Base-by-base conservation (phyloP, 2,797 vertebrate species). In the Acrossocheilus fasciatus region DNA sequence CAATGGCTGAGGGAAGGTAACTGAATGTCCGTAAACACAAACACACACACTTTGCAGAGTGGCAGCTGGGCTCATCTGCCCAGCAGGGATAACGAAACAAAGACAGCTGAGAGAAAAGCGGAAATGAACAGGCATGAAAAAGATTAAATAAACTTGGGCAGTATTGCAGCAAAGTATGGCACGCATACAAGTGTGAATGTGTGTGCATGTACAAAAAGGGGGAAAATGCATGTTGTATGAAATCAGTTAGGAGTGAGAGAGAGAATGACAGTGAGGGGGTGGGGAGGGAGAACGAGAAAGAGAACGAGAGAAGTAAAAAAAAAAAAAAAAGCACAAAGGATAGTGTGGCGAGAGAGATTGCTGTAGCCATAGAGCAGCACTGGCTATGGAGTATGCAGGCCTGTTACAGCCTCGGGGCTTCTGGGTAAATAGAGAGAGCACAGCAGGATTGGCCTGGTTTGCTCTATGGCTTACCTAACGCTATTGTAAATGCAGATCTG, bases 361-460 rank as follows among this genome's bases (percentile, higher is more conserved):
- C 70, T 50, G 43, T 50, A 86, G 85, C 72, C 43, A 54, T 20
- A 77, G 66, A 78, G 66, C 64, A 62, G 70, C 85, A 81, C 43
- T 68, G 36, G 26, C 66, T n/a, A 64, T 66, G 59, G 81, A 83
- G 41, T 72, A 79, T 78, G 75, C 86, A 87, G 73, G 81, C 74
- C 74, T 87, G 86, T 45, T 59, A 79, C 41, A 47, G 75, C 86
- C 86, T 41, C 15, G 10, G 81, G 86, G 80, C 81, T 82, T 82
- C 62, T 82, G 86, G 66, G 81, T 78, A 83, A 79, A 79, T 23
- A 72, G 36, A 72, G 64, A 82, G 47, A 82, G 80, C 72, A 41
- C 75, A 75, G 52, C 76, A 68, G 54, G 76, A 66, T 73, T 87
- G 86, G 59, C 86, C 86, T 84, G 82, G 86, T 81, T 80, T 85